These are phyloP conservation scores for Darevskia nairensis DNA, from an alignment of 2,797 vertebrate genomes.

Conservation along the genomic window DNA sequence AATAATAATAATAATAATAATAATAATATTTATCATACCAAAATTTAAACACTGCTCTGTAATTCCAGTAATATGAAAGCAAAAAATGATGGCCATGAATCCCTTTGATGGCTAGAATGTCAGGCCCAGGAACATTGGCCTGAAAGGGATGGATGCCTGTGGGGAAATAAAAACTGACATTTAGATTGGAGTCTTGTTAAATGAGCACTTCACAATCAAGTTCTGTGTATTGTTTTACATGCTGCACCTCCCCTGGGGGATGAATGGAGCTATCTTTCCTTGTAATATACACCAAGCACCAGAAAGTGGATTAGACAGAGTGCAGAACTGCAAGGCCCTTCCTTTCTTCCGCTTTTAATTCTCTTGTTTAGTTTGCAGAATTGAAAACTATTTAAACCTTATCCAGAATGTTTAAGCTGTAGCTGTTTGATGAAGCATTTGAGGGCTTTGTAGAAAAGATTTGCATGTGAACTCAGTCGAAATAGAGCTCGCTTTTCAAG, in stretches of 20 bases:
- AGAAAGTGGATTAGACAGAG: constrained; percentile 53
- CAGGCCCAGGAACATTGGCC: neutral
- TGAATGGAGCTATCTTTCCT: constrained; percentile 43
- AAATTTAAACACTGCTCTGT: neutral
- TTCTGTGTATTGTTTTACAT: constrained; percentile 51
- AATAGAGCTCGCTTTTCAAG: constrained; percentile 40
- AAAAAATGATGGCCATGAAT: neutral
- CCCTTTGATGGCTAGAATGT: constrained; percentile 33
- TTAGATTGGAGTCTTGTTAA: constrained; percentile 48
- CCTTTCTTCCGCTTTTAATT: constrained; percentile 55
- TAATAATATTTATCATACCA: neutral
- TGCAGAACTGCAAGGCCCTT: constrained; percentile 41
- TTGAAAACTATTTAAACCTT: constrained; percentile 53
- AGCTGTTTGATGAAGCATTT: constrained; percentile 33
- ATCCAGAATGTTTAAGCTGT: constrained; percentile 56
- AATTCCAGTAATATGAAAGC: constrained; percentile 2
- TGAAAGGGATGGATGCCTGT: constrained; percentile 30
- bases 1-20: neutral
- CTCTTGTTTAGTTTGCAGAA: constrained; percentile 52
- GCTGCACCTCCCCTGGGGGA: constrained; percentile 35
- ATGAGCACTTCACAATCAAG: constrained; percentile 48
- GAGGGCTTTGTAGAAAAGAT: constrained; percentile 56
- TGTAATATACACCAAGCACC: constrained; percentile 51
- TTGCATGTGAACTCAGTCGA: constrained; percentile 41
- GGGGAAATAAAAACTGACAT: constrained; percentile 48